Evolutionary conservation across 2,113 vertebrate genomes (phyloP), one percentile per base, ranked within the genome.

Genomic region (Machaerirhynchus nigripectus): DNA sequence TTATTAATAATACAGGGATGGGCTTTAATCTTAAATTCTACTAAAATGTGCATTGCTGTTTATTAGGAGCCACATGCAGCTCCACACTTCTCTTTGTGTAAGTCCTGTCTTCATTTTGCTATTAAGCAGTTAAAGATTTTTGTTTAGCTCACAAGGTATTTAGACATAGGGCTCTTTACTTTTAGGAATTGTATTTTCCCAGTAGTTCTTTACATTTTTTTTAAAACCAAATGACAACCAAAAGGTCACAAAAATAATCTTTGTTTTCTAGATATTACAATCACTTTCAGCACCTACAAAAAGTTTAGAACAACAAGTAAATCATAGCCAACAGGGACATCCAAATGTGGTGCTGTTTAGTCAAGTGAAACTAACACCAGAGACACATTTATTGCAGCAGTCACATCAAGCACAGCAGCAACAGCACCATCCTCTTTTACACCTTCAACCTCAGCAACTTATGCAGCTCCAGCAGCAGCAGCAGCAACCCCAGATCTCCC

Each of bases 211-310:
- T 47, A 93, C 60, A 17, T 95, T 67, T 52, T 95, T 95, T 95
- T 89, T 33, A 40, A 87, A 91, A 53, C 7, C 26, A 22, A 83
- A 83, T 77, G 35, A 33, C 83, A 83, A 86, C 93, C 44, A 87
- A 94, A 97, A 96, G 61, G 46, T 92, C 35, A 75, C 87, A 92
- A 92, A 63, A 75, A 69, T 91, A 80, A 60, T 91, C 89, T 94
- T 95, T 96, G 92, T 90, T 85, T 97, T 95, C 42, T 96, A 99
- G 99, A 99, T 99, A 90, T 96, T 99, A 52, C 99, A 99, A 95
- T 99, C 98, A 87, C 98, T 99, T 85, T 98, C 99, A n/a, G 98
- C 98, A 65, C 98, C 99, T 93, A 98, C 98, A 28, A 99, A 99
- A 98, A 97, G 97, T 37, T 88, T 99, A 93, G 99, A 99, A 22